Percentiles rank a stretch among this genome's conserved stretches.
These are phyloP conservation scores for Ladona fulva DNA, from an alignment of 1,140 invertebrate species.

Conservation along the genomic window DNA sequence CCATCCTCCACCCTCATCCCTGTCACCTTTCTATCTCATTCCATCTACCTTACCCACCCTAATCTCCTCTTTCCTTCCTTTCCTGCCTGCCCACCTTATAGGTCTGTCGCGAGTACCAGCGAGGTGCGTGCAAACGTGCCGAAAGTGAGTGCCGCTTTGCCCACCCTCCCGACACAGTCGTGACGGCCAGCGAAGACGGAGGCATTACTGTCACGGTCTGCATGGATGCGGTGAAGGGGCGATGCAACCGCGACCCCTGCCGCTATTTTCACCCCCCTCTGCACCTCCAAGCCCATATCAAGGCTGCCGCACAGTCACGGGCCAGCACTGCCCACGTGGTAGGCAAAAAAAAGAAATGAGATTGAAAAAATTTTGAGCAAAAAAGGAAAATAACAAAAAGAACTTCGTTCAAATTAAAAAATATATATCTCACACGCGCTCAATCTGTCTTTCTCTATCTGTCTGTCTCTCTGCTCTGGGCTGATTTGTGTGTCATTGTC, in stretches of 20 bases:
- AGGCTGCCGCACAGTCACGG: slow-evolving; percentile 76
- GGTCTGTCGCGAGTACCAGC: slow-evolving; percentile 98
- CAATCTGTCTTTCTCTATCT: slow-evolving; percentile 34
- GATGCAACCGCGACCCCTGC: slow-evolving; percentile 91
- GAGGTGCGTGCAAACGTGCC: slow-evolving; percentile 91
- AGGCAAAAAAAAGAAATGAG: slow-evolving; percentile 48
- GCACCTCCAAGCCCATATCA: slow-evolving; percentile 98
- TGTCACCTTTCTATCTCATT: slow-evolving; percentile 11
- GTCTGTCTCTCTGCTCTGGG: slow-evolving; percentile 25
- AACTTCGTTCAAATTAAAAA: background rate
- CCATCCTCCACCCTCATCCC: slow-evolving; percentile 15
- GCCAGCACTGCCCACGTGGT: slow-evolving; percentile 64
- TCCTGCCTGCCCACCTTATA: slow-evolving; percentile 50
- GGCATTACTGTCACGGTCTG: slow-evolving; percentile 80
- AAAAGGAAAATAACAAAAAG: background rate
- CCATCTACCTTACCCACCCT: slow-evolving; percentile 15
- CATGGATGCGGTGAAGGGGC: slow-evolving; percentile 97
- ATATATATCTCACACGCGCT: slow-evolving; percentile 36
- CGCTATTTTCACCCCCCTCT: slow-evolving; percentile 95
- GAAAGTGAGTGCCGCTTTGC: slow-evolving; percentile 95
- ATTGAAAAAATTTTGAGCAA: slow-evolving; percentile 1
- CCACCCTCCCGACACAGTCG: slow-evolving; percentile 82
- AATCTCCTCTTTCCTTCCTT: slow-evolving; percentile 24
- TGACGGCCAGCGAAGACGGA: slow-evolving; percentile 87
- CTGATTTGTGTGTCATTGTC: slow-evolving; percentile 14